Conservation (phyloP, 2,113 vertebrate genomes). For the Alethe castanea region DNA sequence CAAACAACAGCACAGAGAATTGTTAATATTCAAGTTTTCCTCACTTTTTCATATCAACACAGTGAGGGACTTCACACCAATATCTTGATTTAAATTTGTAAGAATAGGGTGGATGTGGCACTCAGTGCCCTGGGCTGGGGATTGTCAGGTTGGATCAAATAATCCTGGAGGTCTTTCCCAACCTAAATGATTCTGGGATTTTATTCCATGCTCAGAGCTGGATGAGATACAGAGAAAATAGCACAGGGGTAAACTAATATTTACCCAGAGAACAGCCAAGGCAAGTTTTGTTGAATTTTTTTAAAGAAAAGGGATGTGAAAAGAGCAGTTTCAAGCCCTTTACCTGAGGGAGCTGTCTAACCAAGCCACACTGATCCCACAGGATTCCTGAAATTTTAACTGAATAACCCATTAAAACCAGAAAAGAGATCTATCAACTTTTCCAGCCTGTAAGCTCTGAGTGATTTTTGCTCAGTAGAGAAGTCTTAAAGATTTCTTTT, state of each 20-base stretch:
- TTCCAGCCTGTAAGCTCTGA: not conserved
- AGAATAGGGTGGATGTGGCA: not conserved
- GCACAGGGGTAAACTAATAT: not conserved
- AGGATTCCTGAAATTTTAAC: not conserved
- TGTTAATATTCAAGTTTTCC: not conserved
- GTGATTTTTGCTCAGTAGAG: not conserved
- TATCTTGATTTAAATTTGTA: not conserved
- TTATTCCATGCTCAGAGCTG: not conserved
- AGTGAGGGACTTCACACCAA: not conserved
- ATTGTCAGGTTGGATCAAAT: not conserved
- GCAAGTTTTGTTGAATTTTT: not conserved
- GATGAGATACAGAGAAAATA: fast-evolving
- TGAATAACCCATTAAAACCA: not conserved
- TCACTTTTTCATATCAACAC: not conserved
- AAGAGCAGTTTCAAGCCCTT: not conserved
- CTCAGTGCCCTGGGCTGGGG: not conserved
- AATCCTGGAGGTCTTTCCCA: not conserved
- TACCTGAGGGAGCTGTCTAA: not conserved
- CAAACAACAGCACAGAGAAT: not conserved
- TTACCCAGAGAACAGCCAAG: not conserved
- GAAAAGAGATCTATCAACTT: not conserved
- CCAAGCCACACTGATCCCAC: not conserved
- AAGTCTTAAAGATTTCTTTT: not conserved
- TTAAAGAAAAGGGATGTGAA: not conserved
- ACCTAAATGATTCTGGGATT: not conserved